Percentiles rank a stretch among this genome's conserved stretches.
Evolutionary conservation across 92 coral and sea anemone species (phyloP).

Genomic region (Epizoanthus stellaris): DNA sequence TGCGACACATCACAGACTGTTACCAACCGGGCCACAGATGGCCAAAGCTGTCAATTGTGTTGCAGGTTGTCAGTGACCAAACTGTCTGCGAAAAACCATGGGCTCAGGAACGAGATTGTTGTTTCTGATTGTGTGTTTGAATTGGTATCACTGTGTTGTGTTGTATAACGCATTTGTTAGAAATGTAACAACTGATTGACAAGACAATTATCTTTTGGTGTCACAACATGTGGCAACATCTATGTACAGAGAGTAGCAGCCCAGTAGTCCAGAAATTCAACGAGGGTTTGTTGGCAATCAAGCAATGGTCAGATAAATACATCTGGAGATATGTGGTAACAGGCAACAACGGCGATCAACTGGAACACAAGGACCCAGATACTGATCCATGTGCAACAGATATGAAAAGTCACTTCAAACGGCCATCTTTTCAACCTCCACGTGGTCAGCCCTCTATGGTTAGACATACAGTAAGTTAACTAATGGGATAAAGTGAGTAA

Average conservation of each 20-base stretch:
- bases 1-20: too few relatives aligned
- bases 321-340: slow-evolving; percentile 62
- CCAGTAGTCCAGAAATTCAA: slow-evolving; percentile 32
- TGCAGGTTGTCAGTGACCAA: too few relatives aligned
- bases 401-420: slow-evolving; percentile 33
- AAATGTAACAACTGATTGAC: too few relatives aligned
- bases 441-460: not conserved
- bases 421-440: not conserved
- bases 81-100: too few relatives aligned
- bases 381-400: slow-evolving; percentile 20
- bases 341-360: slow-evolving; percentile 29
- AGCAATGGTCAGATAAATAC: slow-evolving; percentile 69
- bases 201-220: not conserved
- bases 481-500: not conserved
- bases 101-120: too few relatives aligned
- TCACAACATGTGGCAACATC: slow-evolving; percentile 1
- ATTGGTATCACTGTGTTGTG: too few relatives aligned
- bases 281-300: slow-evolving; percentile 25
- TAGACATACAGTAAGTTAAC: not conserved
- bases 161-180: too few relatives aligned
- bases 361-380: not conserved
- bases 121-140: too few relatives aligned
- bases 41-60: too few relatives aligned
- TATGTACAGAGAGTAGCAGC: slow-evolving; percentile 1
- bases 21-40: too few relatives aligned